Evolutionary conservation across 2,888 invertebrate species (phyloP), one percentile per base, ranked within the genome.

Genomic region (Stenchaetothrips biformis): DNA sequence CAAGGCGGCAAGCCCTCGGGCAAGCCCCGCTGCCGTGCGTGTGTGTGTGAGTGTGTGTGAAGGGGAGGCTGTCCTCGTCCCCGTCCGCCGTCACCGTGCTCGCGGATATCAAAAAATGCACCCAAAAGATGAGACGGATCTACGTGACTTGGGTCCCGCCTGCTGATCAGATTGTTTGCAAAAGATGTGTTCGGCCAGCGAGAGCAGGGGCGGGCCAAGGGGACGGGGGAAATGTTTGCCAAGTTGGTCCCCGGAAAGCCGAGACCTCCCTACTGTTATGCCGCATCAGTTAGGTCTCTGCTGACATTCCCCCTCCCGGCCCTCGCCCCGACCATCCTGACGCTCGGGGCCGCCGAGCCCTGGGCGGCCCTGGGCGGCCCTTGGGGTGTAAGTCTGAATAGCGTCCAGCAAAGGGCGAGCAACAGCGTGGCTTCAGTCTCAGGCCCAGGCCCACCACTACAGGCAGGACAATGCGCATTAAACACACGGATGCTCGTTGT

Each of bases 321-420:
- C 53, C 53, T 18, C 53, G 13, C 13, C 53, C 25, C 67, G 8
- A 21, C 67, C 25, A 13, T 18, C 53, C 53, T 53, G 16, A 53
- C 4, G 37, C 37, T 37, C 37, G 37, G 37, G 37, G 37, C 37
- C 37, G 37, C 37, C 37, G 37, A 37, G 37, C 37, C 37, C 37
- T 37, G 37, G 37, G 37, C 37, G 37, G 37, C 37, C 37, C 37
- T 37, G 37, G 37, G 37, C 37, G 37, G 37, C 37, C 37, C 37
- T 37, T 37, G 37, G 37, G 37, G 37, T 37, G 37, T 37, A 37
- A 18, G 53, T 18, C 53, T 53, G 11, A 74, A 74, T 74, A 74
- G 67, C 67, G 67, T 74, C 67, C 67, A 25, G 67, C 67, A 74
- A 74, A 74, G 67, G 67, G 67, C 67, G 67, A 25, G 67, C 67